phyloP scores from a whole-genome alignment of 2,888 invertebrate genomes.

The Tillus elongatus region DNA sequence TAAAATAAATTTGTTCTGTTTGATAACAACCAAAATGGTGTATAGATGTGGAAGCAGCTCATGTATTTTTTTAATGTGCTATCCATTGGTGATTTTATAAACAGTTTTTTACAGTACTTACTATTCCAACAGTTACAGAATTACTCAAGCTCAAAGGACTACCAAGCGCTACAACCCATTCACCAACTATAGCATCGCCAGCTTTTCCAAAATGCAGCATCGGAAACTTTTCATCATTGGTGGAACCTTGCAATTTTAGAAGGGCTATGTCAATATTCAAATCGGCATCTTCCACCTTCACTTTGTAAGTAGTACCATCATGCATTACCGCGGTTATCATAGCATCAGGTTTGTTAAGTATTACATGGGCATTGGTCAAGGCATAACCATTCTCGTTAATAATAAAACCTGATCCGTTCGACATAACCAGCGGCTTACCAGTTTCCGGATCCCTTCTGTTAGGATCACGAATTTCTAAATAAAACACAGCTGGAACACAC shows the following conservation, averaged over 20 bases:
- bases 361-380: conserved; percentile 91
- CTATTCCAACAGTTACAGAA: conserved; percentile 86
- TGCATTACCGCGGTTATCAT: conserved; percentile 55
- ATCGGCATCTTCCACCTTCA: conserved; percentile 75
- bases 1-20: conserved; percentile 1
- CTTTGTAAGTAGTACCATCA: conserved; percentile 45
- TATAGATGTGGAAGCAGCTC: no score
- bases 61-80: not conserved
- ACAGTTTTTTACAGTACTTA: conserved; percentile 48
- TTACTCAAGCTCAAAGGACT: conserved; percentile 83
- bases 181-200: conserved; percentile 68
- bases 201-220: conserved; percentile 71
- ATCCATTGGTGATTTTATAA: no score
- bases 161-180: conserved; percentile 93
- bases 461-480: conserved; percentile 75
- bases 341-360: conserved; percentile 66
- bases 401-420: conserved; percentile 89
- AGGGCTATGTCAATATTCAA: conserved; percentile 80
- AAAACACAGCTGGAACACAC: conserved; percentile 78
- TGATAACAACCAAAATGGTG: not conserved
- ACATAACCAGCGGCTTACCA: conserved; percentile 56
- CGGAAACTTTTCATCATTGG: conserved; percentile 58
- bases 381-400: conserved; percentile 80
- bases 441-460: conserved; percentile 54
- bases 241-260: conserved; percentile 58